Percentiles rank a stretch among this genome's conserved stretches.
These are phyloP conservation scores for Pristiophorus japonicus DNA, from an alignment of 2,113 vertebrate species.

Conservation along the genomic window DNA sequence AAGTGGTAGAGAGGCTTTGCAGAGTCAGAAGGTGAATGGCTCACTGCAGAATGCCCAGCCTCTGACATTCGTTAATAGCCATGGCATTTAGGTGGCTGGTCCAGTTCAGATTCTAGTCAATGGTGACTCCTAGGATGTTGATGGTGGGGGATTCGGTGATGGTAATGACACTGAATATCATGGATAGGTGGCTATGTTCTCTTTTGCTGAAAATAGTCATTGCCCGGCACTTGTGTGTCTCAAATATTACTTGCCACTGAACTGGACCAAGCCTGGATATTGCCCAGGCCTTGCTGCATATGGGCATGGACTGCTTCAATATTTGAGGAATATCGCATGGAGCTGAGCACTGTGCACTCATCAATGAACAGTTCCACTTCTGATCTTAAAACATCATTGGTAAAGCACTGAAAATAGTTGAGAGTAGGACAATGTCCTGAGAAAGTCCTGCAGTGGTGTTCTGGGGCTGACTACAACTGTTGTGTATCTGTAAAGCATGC, in stretches of 20 bases:
- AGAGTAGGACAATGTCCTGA: background rate
- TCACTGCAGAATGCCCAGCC: no score
- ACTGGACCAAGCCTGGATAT: background rate
- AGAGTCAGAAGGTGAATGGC: no score
- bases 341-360: background rate
- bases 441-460: background rate
- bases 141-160: no score
- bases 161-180: no score
- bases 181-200: no score
- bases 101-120: no score
- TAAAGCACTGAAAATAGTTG: background rate
- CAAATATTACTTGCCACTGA: no score
- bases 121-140: no score
- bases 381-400: background rate
- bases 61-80: no score
- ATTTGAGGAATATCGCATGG: background rate
- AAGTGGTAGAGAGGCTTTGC: no score
- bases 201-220: background rate
- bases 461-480: background rate
- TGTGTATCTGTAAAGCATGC: no score
- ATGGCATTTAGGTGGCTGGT: no score
- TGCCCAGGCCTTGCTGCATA: background rate
- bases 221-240: background rate
- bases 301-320: background rate
- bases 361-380: background rate